Base-by-base conservation (phyloP, 2,888 invertebrate genomes). In the Scaeva pyrastri region DNA sequence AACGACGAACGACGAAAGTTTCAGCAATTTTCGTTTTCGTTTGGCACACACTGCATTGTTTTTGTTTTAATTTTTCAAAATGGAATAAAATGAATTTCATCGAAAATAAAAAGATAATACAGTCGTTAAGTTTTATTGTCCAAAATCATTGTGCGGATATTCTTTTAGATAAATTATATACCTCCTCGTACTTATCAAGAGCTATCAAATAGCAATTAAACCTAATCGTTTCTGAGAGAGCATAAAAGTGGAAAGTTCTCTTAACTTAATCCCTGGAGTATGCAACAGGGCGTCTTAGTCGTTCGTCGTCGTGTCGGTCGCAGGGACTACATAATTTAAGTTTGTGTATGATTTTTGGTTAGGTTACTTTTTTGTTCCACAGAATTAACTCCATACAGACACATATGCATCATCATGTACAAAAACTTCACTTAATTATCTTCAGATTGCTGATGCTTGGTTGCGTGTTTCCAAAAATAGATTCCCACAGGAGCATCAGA, bases 381-480 rank as follows among this genome's bases (percentile, higher is more conserved):
- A 0, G 41, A 39, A 70, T 36, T 14, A 16, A 68, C n/a, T 36
- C 10, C 14, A 7, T 19, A 36, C 31, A 52, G 16, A 55, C n/a
- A n/a, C n/a, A n/a, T n/a, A n/a, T n/a, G n/a, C n/a, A 45, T 31
- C n/a, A 43, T 16, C 12, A 23, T 5, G 8, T 71, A 31, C 14
- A 48, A 2, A 39, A 2, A 45, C 26, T 41, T 8, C 14, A 58
- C 31, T 36, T 58, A 16, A 43, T 72, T 72, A 45, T 71, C 21
- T 56, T 48, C 23, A 26, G 16, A 48, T 21, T 23, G 23, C 16
- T 39, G 39, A 31, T 31, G 31, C 41, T 36, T 12, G 55, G 26
- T 26, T 72, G 73, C 72, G 45, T 72, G 39, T 11, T 48, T 41
- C 31, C 50, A 16, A 74, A 62, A 74, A 62, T 74, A 74, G 73